Evolutionary conservation across 2,797 vertebrate species (phyloP), one percentile per base, ranked within the genome.

Genomic region (Pangasius krempfi): DNA sequence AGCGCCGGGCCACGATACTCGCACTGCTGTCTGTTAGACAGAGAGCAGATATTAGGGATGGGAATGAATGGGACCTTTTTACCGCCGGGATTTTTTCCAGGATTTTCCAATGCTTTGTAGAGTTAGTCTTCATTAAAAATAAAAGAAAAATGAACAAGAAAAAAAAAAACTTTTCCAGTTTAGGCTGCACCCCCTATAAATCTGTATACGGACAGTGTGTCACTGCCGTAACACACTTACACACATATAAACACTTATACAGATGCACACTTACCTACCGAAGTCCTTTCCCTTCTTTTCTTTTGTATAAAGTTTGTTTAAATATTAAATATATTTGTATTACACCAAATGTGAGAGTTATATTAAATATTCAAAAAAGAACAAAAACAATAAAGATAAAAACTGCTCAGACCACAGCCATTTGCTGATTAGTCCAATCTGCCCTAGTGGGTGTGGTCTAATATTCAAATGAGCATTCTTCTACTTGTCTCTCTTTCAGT

Each of bases 11-110:
- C 92, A 98, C 88, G 89, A 98, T 96, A 87, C 96, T 98, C 90
- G 96, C 97, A 79, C 97, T 97, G 92, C 97, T 97, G 94, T 98
- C 98, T 99, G 91, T 85, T 84, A 88, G 56, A 90, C 33, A 89
- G 58, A 88, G 58, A 70, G 70, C 13, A 2, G 27, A 84, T 4
- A 50, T 47, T 5, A 50, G 8, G 27, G 16, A 44, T 30, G 5
- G 40, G 16, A n/a, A 7, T 10, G 8, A 83, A 52, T 60, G 58
- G 40, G 40, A 58, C 4, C 56, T 58, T 58, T 58, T 58, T 27
- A 64, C 60, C 27, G 4, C n/a, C 4, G 9, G n/a, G n/a, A 68
- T 68, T 5, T 68, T 27, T 68, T 68, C 30, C 13, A 33, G 30
- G 37, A 70, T 70, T 70, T 70, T 70, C n/a, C 66, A 6, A 33